Base-by-base conservation (phyloP, 2,797 vertebrate species). In the Emys orbicularis region DNA sequence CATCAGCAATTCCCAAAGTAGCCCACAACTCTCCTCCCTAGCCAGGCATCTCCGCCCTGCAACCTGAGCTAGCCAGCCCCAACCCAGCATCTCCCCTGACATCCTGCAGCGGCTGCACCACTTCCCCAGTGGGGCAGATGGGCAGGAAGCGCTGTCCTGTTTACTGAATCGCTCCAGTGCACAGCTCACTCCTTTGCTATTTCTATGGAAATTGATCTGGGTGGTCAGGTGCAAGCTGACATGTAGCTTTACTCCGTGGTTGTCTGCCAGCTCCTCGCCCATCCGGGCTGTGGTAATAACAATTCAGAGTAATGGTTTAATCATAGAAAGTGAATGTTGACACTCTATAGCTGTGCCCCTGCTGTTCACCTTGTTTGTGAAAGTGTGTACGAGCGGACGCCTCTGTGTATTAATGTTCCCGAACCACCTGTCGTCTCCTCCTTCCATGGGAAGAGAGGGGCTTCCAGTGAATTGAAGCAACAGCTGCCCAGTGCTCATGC, bases 121-220 rank as follows among this genome's bases (percentile, higher is more conserved):
- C 94, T 98, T 98, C 97, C 97, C 97, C 97, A 86, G 95, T 95
- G 89, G 85, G 61, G 96, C 97, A 98, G 97, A 93, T 98, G 97
- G 84, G 87, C 97, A 97, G 97, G 97, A 98, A 98, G 90, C 52
- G 21, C 83, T 92, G 85, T 95, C 89, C 96, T 96, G 96, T 96
- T 97, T 96, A 94, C 54, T 0, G 79, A 65, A 4, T 34, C 4
- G 91, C 97, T 96, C 92, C 93, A 94, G 89, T 0, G 77, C 96
- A 53, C 53, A 25, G 84, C 91, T 92, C 87, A 6, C 0, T 49
- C 74, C 3, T 47, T 47, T 47, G 23, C 37, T 13, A 47, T 44
- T 47, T 44, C 72, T 76, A 47, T 44, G 72, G 76, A 44, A 76
- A 13, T 47, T 23, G 41, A 76, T 44, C 72, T 47, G 25, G 37